Base-by-base conservation (phyloP, 2,888 invertebrate genomes). In the Agrochola litura region DNA sequence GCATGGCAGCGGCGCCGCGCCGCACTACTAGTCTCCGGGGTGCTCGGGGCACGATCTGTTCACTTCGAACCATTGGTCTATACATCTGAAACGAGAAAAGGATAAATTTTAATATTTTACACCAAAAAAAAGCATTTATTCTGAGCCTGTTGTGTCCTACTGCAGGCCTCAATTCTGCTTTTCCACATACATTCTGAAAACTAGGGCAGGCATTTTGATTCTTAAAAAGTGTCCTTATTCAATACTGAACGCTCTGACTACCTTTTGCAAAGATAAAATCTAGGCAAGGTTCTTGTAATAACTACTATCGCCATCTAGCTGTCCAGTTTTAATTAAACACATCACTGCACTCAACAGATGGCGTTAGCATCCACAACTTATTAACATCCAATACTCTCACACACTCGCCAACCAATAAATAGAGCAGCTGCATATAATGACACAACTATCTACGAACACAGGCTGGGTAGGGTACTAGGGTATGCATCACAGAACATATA, bases 11-110 rank as follows among this genome's bases (percentile, higher is more conserved):
- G 98, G 86, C 69, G 70, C 79, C 73, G 98, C 77, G 70, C 79
- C 81, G 91, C 94, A 96, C 97, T 97, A 99, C 97, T 98, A 99
- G 97, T 99, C 99, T 92, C 99, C 98, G 90, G 99, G 99, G 97
- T 99, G 99, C 97, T 99, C 99, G 74, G 99, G 99, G 97, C 99
- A 99, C 93, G 99, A 99, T 96, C 99, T 98, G 97, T 99, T 99
- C 95, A 99, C 98, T 97, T 99, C 99, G 97, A 99, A 99, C 99
- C 99, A 99, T 97, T 98, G 98, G 97, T 99, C 99, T 97, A 99
- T 99, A 97, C 99, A 99, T 96, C 99, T 99, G 97, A 69, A 98
- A 97, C 82, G 52, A 52, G 8, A 25, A 68, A 88, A 86, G 30
- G 16, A 58, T 12, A 75, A 66, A 58, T 43, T 63, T 84, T 78